Percentiles rank a stretch among this genome's conserved stretches.
Evolutionary conservation across 2,113 vertebrate genomes (phyloP).

Genomic region (Gasterosteus aculeatus): DNA sequence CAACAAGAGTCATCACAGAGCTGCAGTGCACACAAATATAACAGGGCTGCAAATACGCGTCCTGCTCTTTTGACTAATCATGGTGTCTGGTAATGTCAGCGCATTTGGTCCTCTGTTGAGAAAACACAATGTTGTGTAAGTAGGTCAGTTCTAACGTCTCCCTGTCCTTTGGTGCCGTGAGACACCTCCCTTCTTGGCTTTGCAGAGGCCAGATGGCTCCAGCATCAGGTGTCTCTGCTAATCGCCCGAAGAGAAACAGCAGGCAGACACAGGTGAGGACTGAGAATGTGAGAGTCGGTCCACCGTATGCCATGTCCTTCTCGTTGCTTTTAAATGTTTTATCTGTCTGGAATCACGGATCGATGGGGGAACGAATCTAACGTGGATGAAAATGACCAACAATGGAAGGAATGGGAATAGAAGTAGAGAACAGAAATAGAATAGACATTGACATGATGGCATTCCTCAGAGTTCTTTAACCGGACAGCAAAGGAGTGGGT

Average conservation of each 20-base stretch:
- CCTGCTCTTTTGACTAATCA: background rate
- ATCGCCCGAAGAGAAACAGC: constrained; percentile 64
- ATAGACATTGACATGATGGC: background rate
- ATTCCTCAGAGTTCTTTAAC: background rate
- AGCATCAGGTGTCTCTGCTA: constrained; percentile 76
- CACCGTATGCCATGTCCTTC: constrained; percentile 5
- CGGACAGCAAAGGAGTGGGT: background rate
- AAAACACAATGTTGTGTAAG: constrained; percentile 26
- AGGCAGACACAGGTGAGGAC: constrained; percentile 24
- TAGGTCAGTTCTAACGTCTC: constrained; percentile 40
- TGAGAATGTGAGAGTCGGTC: background rate
- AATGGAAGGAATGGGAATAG: background rate
- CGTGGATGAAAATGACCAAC: background rate
- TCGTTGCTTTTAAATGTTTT: constrained; percentile 6
- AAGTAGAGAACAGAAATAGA: no score
- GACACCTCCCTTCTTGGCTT: constrained; percentile 45
- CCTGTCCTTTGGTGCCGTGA: constrained; percentile 46
- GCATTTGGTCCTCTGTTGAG: constrained; percentile 26
- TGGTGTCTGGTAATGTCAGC: background rate
- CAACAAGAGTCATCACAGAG: background rate
- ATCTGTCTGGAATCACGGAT: background rate
- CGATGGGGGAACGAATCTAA: background rate
- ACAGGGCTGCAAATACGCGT: background rate
- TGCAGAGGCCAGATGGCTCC: constrained; percentile 67
- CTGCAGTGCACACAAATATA: background rate